Evolutionary conservation across 1,140 invertebrate species (phyloP), one percentile per base, ranked within the genome.

Genomic region (Aphis gossypii): DNA sequence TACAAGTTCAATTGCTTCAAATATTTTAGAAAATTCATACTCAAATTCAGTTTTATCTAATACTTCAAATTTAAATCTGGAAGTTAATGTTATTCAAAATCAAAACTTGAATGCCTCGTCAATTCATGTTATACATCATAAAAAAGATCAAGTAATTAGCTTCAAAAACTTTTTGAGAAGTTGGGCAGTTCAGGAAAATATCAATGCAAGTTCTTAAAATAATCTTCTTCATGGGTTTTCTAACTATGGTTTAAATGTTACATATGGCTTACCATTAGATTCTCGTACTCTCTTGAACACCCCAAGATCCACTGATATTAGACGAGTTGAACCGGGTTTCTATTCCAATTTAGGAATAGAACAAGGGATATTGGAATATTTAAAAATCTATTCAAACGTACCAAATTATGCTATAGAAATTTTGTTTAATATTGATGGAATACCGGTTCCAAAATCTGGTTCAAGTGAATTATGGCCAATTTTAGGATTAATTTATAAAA

Each of bases 391-490:
- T 46, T 8, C 44, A 35, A 56, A 44, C 25, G 7, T 35, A 90
- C 11, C 54, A 44, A 56, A 44, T 25, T 38, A 56, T 56, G 54
- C 11, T 46, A 90, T 90, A 46, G 23, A 90, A 56, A 38, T 90
- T 18, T 46, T 56, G 44, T 30, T 94, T 76, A 93, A 94, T 94
- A 90, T 94, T 35, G 94, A 94, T 94, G 94, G 94, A 9, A 41
- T 94, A 44, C 94, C 94, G 4, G 21, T 94, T 20, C 38, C 88
- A 41, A 94, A 94, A 93, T 94, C 94, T 46, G 90, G 90, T 30
- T 60, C 25, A 30, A 93, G 60, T 51, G 83, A 94, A 83, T 93
- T 95, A 48, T 94, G 94, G 94, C 94, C 94, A 54, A 95, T 95
- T 83, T 92, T 95, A 91, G 90, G 76, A 44, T 30, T 90, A 51